Conservation (phyloP, 2,797 vertebrate species). For the Sebastiscus albofasciatus region DNA sequence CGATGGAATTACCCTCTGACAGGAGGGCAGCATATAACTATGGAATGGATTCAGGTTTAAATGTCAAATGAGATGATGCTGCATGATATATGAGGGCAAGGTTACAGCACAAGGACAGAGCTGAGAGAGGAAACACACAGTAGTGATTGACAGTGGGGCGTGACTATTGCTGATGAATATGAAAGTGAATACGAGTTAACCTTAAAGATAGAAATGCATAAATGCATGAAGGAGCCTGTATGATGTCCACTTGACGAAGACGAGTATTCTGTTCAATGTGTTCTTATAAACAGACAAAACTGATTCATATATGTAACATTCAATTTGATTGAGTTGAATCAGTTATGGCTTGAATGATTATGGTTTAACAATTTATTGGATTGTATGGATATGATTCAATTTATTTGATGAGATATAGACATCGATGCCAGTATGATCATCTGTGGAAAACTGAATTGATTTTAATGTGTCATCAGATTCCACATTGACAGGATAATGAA, state of each 20-base stretch:
- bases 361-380: background rate
- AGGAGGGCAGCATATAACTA: background rate
- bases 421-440: background rate
- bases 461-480: background rate
- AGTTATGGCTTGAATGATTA: background rate
- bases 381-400: background rate
- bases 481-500: background rate
- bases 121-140: background rate
- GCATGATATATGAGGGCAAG: conserved; percentile 40
- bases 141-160: conserved; percentile 1
- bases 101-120: conserved; percentile 40
- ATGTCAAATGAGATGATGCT: conserved; percentile 55
- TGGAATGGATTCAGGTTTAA: conserved; percentile 49
- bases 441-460: background rate
- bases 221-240: background rate
- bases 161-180: background rate
- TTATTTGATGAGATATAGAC: background rate
- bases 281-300: background rate
- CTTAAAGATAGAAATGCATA: conserved; percentile 4
- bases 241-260: background rate
- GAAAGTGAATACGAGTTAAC: background rate
- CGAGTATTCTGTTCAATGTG: background rate
- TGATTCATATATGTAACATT: background rate
- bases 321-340: background rate
- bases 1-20: conserved; percentile 60